Evolutionary conservation across 53 echinoderm and acorn worm species (phyloP), one percentile per base, ranked within the genome.

Genomic region (Mesocentrotus franciscanus): DNA sequence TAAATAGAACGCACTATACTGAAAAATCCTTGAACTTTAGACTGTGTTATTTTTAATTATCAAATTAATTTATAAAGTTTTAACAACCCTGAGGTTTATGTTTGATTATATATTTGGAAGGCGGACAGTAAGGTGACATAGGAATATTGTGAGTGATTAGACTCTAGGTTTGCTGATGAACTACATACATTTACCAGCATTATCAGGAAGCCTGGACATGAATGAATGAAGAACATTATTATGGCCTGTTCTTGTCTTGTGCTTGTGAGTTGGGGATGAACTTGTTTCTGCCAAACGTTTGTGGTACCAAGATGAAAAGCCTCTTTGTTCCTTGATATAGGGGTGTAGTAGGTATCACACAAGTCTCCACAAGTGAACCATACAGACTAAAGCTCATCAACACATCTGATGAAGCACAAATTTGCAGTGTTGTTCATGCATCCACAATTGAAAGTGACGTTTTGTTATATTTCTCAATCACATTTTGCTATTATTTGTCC

Each of bases 181-280:
- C n/a, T n/a, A n/a, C n/a, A n/a, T n/a, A 49, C 36, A n/a, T n/a
- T n/a, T n/a, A 12, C 17, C 49, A 84, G 42, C 22, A 84, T 49
- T 12, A 84, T 39, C 1, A 17, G 49, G 66, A 24, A 42, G 42
- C n/a, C n/a, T n/a, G 24, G 49, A 84, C 2, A 84, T 84, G 49
- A 84, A 5, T 81, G 39, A 81, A 42, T 16, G 49, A 16, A 78
- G 78, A 30, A 83, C 22, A 72, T 27, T 30, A 9, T 72, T 1
- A 29, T 83, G 83, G 83, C 83, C 83, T 83, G 36, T 83, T 83
- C 83, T 83, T 83, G 83, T 84, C 84, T 84, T 49, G 84, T 84
- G 84, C 84, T 84, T 84, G 84, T 84, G 84, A 84, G 84, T 84
- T 42, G 1, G 36, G 18, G 84, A 49, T 9, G 84, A 39, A 84